Conservation (phyloP, 2,113 vertebrate genomes). For the Pogona vitticeps region DNA sequence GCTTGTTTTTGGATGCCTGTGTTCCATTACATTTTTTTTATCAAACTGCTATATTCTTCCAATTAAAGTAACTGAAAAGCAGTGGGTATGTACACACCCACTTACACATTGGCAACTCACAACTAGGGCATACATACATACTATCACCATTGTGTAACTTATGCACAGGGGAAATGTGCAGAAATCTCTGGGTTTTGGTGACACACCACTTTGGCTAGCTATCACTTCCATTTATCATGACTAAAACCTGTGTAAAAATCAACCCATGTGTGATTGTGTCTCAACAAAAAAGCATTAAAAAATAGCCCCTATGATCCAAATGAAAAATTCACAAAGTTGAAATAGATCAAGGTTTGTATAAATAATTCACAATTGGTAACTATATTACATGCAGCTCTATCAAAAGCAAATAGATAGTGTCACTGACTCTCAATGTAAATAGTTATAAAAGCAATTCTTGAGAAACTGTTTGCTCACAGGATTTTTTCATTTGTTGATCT, state of each 20-base stretch:
- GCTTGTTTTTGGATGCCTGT: neutral
- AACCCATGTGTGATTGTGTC: neutral
- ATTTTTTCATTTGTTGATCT: neutral
- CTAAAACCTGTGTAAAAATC: neutral
- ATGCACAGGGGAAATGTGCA: neutral
- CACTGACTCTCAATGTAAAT: constrained; percentile 3
- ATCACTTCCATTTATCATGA: neutral
- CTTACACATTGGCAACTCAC: too few relatives aligned
- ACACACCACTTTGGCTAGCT: neutral
- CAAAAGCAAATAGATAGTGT: neutral
- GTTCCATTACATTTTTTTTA: neutral
- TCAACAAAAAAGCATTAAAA: neutral
- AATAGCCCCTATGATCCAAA: neutral
- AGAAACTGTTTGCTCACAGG: constrained; percentile 44
- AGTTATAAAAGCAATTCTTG: constrained; percentile 42
- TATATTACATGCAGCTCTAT: constrained; percentile 30
- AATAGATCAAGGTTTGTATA: neutral
- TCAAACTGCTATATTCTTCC: neutral
- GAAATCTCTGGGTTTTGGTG: too few relatives aligned
- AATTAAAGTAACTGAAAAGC: neutral
- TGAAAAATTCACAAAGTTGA: constrained; percentile 16
- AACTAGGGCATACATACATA: neutral
- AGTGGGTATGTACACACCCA: too few relatives aligned
- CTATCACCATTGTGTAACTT: neutral
- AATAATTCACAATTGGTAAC: constrained; percentile 43